Evolutionary conservation across 2,888 invertebrate species (phyloP), one percentile per base, ranked within the genome.

Genomic region (Apamea sordens): DNA sequence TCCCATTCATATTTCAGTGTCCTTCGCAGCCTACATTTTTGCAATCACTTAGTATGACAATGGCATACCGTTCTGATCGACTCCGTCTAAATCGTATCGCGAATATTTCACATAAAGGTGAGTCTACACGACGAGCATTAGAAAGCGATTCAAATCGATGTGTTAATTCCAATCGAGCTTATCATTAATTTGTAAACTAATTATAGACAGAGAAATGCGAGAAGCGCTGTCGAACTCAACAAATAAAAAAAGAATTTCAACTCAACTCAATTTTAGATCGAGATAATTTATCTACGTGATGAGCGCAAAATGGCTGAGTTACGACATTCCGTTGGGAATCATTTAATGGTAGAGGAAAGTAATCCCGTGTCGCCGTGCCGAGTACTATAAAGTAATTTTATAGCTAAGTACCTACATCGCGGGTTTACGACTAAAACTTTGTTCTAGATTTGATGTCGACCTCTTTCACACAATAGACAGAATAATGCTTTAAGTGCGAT

Each of bases 341-440:
- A 80, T 86, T 82, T 82, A 83, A 83, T 71, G 68, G 63, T 65
- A 80, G 75, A 70, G 76, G 81, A 88, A 84, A 83, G 85, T 80
- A 84, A 83, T 79, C 85, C 75, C 83, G n/a, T 76, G 76, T 80
- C 76, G 77, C 36, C 78, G 61, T 59, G 56, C 77, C 69, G 77
- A 84, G 84, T 77, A 70, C 76, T 82, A 84, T 90, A 88, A 85
- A 87, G 88, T 88, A 79, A 83, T 89, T 88, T 88, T 86, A 88
- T 88, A 76, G 85, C 82, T 65, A 32, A 78, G 74, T 32, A 64
- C 4, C 3, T 80, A 91, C 84, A 82, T 77, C 78, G 78, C 76
- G 68, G 73, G 78, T 82, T 88, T 83, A 88, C 78, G 88, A 83
- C 76, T 56, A 28, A 76, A 86, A 86, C 81, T 86, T 86, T 81